A percentile compares a stretch with the other conserved stretches of the same genome.
These are phyloP conservation scores for Coremacera marginata DNA, from an alignment of 2,888 invertebrate genomes.

Conservation along the genomic window DNA sequence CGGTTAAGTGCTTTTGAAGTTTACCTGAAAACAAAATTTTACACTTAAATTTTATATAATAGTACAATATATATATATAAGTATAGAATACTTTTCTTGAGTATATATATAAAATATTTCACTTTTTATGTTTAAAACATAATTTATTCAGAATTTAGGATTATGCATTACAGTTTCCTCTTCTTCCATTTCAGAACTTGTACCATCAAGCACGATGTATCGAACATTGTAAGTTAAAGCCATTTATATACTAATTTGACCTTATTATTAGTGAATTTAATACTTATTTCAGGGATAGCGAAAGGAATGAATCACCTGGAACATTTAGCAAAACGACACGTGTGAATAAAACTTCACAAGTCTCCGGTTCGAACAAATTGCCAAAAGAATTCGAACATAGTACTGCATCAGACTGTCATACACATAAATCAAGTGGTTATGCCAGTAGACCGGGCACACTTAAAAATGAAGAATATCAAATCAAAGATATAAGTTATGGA, in stretches of 20 bases:
- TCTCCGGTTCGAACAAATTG: conserved; percentile 53
- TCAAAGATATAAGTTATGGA: conserved; percentile 57
- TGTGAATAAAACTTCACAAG: conserved; percentile 61
- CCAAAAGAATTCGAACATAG: conserved; percentile 60
- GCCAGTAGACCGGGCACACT: conserved; percentile 53
- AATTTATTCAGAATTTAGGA: too few species aligned
- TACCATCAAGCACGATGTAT: conserved; percentile 53
- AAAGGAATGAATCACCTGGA: conserved; percentile 56
- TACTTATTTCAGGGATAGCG: conserved; percentile 55
- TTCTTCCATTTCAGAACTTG: conserved; percentile 45
- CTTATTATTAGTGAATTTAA: conserved; percentile 8
- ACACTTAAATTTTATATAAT: too few species aligned
- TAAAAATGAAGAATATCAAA: conserved; percentile 57
- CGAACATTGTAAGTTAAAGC: conserved; percentile 61
- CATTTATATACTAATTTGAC: conserved; percentile 5
- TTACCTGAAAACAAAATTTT: too few species aligned
- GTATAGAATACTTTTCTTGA: too few species aligned
- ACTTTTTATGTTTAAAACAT: too few species aligned
- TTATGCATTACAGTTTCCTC: background rate
- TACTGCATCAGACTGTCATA: conserved; percentile 58
- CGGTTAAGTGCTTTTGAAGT: too few species aligned
- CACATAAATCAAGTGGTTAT: conserved; percentile 60
- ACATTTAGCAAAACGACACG: conserved; percentile 63
- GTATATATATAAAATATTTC: too few species aligned
- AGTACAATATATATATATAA: too few species aligned